Base-by-base conservation (phyloP, 2,888 invertebrate genomes). In the Nomada lathburiana region DNA sequence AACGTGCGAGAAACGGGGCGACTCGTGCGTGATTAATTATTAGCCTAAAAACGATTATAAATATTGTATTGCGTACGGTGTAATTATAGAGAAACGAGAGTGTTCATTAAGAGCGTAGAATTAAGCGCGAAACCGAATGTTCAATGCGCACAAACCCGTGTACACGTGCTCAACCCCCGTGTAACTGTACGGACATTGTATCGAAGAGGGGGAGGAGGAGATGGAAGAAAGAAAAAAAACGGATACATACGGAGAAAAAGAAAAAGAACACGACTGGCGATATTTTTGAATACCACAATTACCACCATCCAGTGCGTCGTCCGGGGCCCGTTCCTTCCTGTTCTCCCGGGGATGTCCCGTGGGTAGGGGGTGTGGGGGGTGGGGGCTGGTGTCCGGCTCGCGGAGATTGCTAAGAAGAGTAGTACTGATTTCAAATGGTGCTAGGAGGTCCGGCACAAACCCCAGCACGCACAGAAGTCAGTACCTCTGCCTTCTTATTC, bases 351-450 rank as follows among this genome's bases (percentile, higher is more conserved):
- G 47, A 29, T 10, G 11, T 55, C 29, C 50, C 20, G 2, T 2
- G 1, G 26, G 26, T 1, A 2, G 26, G n/a, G n/a, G n/a, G n/a
- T n/a, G n/a, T 2, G 26, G 26, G 2, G 26, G 26, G 26, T 26
- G 26, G 26, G 26, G 26, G 26, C 1, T 1, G 26, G 2, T 26
- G n/a, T 11, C 4, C 18, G 13, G 36, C 2, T 29, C 47, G 23
- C n/a, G 92, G 64, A 75, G 92, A 90, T 73, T 87, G 85, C 83
- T 89, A 91, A 92, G 92, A 93, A 91, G 92, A 93, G 93, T 89
- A 92, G 93, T 93, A 94, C 94, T 93, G 94, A 94, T 94, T 94
- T 94, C 94, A 93, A 93, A 94, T 94, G 94, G 94, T 94, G 94
- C 94, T 94, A 94, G 94, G 94, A 92, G 89, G 89, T 91, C 84